These are phyloP conservation scores for Siniperca undulata DNA, from an alignment of 2,797 vertebrate genomes.

Conservation along the genomic window DNA sequence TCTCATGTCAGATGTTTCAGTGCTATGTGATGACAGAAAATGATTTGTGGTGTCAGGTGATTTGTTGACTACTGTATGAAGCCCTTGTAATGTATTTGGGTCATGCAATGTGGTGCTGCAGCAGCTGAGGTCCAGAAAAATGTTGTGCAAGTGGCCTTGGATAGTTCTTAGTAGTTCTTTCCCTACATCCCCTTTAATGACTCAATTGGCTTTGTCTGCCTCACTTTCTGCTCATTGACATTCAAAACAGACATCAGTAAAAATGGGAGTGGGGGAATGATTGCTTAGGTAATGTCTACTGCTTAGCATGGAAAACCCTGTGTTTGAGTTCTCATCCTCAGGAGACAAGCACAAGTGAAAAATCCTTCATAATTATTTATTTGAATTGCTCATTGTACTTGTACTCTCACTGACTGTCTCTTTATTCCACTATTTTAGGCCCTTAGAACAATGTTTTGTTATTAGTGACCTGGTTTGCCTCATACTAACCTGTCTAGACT, in stretches of 20 bases:
- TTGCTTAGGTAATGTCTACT: conserved; percentile 85
- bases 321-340: conserved; percentile 54
- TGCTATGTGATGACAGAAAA: neutral
- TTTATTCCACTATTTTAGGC: conserved; percentile 33
- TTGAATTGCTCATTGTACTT: conserved; percentile 19
- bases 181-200: conserved; percentile 60
- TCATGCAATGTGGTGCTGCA: neutral
- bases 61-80: conserved; percentile 22
- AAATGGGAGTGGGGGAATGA: conserved; percentile 56
- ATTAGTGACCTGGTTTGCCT: conserved; percentile 62
- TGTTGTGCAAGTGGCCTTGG: conserved; percentile 10
- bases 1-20: conserved; percentile 27
- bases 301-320: conserved; percentile 69
- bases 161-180: conserved; percentile 44
- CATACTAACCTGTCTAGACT: conserved; percentile 68
- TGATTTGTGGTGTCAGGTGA: conserved; percentile 38
- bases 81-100: conserved; percentile 1
- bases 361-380: conserved; percentile 40
- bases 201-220: conserved; percentile 50
- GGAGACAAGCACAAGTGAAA: conserved; percentile 40
- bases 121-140: conserved; percentile 13
- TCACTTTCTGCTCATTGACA: conserved; percentile 66
- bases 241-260: conserved; percentile 71
- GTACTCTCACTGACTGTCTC: conserved; percentile 13
- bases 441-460: conserved; percentile 51